Conservation (phyloP, 2,888 invertebrate genomes). For the Thymelicus acteon region DNA sequence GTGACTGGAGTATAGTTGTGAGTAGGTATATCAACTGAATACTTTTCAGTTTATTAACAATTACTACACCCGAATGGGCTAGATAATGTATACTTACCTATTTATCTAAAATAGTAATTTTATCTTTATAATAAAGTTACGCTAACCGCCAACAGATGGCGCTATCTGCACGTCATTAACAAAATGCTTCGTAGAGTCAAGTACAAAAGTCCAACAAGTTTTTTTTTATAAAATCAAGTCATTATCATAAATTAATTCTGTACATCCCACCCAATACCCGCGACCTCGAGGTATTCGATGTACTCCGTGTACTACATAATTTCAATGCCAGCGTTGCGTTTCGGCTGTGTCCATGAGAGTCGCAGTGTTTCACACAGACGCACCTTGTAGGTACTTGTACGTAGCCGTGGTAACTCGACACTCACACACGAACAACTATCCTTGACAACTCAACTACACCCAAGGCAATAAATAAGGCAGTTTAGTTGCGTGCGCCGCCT, state of each 20-base stretch:
- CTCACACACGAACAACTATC: slow-evolving; percentile 56
- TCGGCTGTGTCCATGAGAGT: slow-evolving; percentile 65
- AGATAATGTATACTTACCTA: no score
- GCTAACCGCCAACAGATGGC: slow-evolving; percentile 51
- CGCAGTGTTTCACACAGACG: slow-evolving; percentile 48
- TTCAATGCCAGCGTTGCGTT: slow-evolving; percentile 76
- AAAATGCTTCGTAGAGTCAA: slow-evolving; percentile 12
- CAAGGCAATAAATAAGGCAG: slow-evolving; percentile 64
- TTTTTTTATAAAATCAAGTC: slow-evolving; percentile 53
- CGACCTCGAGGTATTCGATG: slow-evolving; percentile 56
- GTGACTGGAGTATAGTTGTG: no score
- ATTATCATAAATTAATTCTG: slow-evolving; percentile 63
- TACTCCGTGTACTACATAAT: slow-evolving; percentile 58
- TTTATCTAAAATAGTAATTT: no score
- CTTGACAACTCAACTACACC: slow-evolving; percentile 63
- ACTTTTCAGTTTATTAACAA: no score
- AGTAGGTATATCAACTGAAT: no score
- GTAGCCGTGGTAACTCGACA: slow-evolving; percentile 18
- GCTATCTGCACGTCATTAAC: slow-evolving; percentile 39
- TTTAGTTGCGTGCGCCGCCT: slow-evolving; percentile 64
- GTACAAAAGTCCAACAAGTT: slow-evolving; percentile 40
- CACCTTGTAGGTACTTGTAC: slow-evolving; percentile 41
- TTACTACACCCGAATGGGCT: no score
- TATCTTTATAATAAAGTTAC: slow-evolving; percentile 22
- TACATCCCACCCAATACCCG: slow-evolving; percentile 51